These are phyloP conservation scores for Athalia cordata DNA, from an alignment of 2,888 invertebrate genomes.

Conservation along the genomic window DNA sequence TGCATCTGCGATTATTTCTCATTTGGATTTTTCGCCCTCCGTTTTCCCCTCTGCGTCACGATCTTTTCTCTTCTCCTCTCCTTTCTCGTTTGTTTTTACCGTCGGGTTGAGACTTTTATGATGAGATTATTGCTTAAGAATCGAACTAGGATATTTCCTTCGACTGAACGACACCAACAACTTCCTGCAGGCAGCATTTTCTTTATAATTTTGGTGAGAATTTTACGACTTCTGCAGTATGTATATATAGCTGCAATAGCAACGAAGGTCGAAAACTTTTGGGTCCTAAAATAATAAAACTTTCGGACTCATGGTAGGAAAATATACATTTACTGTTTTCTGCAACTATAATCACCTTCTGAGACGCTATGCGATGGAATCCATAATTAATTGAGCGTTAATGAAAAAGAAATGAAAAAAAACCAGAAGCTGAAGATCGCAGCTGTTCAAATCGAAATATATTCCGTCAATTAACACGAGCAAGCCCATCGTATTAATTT, in stretches of 20 bases:
- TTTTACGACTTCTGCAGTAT: background rate
- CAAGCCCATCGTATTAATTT: too few relatives aligned
- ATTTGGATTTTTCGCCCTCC: slow-evolving; percentile 49
- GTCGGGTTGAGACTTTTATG: slow-evolving; percentile 29
- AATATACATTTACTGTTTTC: too few relatives aligned
- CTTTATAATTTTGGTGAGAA: slow-evolving; percentile 22
- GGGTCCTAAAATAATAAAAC: slow-evolving; percentile 14
- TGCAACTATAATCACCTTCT: too few relatives aligned
- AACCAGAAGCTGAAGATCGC: too few relatives aligned
- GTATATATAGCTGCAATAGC: background rate
- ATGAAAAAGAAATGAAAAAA: too few relatives aligned
- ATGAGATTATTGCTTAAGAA: slow-evolving; percentile 37
- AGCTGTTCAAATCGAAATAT: too few relatives aligned
- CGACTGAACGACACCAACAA: slow-evolving; percentile 15
- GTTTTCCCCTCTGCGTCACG: slow-evolving; percentile 47
- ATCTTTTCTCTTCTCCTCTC: slow-evolving; percentile 8
- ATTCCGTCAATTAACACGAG: too few relatives aligned
- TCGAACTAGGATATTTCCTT: slow-evolving; percentile 35
- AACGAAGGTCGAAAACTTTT: too few relatives aligned
- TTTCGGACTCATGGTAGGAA: slow-evolving; percentile 2
- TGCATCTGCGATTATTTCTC: slow-evolving; percentile 57
- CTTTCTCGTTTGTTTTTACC: slow-evolving; percentile 6
- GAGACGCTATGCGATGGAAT: too few relatives aligned
- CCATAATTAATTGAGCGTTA: too few relatives aligned
- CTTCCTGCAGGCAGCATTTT: background rate